Evolutionary conservation across 2,888 invertebrate genomes (phyloP), one percentile per base, ranked within the genome.

Genomic region (Keiferia lycopersicella): DNA sequence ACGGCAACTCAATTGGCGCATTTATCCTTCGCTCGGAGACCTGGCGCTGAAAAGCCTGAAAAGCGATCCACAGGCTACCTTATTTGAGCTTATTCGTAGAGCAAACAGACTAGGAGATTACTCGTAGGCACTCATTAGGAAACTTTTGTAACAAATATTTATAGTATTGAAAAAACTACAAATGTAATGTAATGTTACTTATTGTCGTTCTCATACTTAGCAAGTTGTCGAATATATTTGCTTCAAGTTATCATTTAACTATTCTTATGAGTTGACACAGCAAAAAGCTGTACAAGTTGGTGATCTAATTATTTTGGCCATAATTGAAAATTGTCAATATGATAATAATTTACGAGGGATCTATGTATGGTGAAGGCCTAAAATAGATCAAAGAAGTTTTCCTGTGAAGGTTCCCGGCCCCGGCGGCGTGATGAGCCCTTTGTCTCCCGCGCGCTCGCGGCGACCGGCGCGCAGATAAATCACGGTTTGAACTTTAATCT

Each of bases 401-500:
- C 20, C 1, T 51, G 18, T 22, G 14, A 7, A 53, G 26, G 51
- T 53, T 12, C 22, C 14, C 12, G 6, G 2, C 6, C 12, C 26
- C 26, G 18, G 11, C 51, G 26, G 11, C 51, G 51, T 22, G 51
- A 53, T 53, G 51, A 53, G 14, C 22, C 22, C 26, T 53, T 53
- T 53, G 51, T 53, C 51, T 53, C 51, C 50, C 11, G 48, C 20
- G 41, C 2, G 14, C n/a, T 16, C n/a, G 14, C 14, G 12, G 41
- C 41, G 22, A 26, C 26, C 12, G 12, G 22, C 12, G 22, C 22
- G 2, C 22, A 22, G 51, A 53, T 53, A 53, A 53, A 53, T 53
- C 22, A 53, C 26, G 12, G 51, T 53, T 22, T 53, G 26, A 53
- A 53, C 51, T 53, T 53, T 22, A 22, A 53, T 53, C 51, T 53